Percentiles rank a stretch among this genome's conserved stretches.
phyloP scores from a whole-genome alignment of 2,888 invertebrate genomes.

The Girardia tigrina region DNA sequence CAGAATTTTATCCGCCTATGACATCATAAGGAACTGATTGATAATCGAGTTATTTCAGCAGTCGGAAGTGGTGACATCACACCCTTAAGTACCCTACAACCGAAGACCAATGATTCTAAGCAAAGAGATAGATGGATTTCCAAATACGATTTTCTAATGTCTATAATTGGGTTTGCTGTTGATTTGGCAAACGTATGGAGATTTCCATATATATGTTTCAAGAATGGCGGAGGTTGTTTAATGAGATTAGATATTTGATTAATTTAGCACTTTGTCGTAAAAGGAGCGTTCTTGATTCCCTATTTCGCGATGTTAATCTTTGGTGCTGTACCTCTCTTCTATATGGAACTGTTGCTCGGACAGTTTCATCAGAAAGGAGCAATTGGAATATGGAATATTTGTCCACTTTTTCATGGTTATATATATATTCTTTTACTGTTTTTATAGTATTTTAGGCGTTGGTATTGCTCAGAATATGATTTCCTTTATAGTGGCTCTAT shows the following conservation, averaged over 20 bases:
- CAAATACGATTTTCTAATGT: conserved; percentile 85
- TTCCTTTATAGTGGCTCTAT: conserved; percentile 48
- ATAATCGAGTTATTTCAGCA: too few species aligned
- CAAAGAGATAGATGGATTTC: conserved; percentile 61
- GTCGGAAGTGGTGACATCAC: too few species aligned
- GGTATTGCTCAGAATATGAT: conserved; percentile 48
- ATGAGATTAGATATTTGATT: too few species aligned
- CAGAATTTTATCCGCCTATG: too few species aligned
- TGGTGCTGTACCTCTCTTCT: conserved; percentile 77
- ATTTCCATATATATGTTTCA: conserved; percentile 78
- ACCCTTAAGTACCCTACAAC: too few species aligned
- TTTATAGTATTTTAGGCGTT: conserved; percentile 57
- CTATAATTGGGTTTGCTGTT: conserved; percentile 90
- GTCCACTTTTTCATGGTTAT: conserved; percentile 69
- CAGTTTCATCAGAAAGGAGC: conserved; percentile 82
- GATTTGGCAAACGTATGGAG: conserved; percentile 86
- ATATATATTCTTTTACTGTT: not conserved
- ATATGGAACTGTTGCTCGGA: conserved; percentile 81
- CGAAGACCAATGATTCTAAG: too few species aligned
- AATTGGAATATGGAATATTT: conserved; percentile 75
- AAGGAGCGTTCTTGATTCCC: conserved; percentile 82
- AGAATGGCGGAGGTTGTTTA: conserved; percentile 85
- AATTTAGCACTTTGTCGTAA: too few species aligned
- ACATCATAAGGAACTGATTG: too few species aligned
- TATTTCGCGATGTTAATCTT: conserved; percentile 77